A percentile compares a stretch with the other conserved stretches of the same genome.
Evolutionary conservation across 2,113 vertebrate genomes (phyloP).

Genomic region (Hippopotamus amphibius): DNA sequence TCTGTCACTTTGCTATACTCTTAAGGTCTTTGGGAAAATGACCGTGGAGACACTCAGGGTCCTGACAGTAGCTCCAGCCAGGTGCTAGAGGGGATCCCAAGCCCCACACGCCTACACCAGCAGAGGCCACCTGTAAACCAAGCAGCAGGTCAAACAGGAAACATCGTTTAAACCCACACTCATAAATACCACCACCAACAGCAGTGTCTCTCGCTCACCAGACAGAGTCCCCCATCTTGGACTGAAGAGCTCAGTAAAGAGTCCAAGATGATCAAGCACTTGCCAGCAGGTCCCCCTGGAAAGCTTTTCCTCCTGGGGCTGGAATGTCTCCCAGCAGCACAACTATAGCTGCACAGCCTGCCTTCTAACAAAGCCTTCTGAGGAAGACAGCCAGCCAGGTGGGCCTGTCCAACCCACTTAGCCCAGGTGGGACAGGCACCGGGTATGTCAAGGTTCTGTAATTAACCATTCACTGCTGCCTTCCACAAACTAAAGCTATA

Average conservation of each 20-base stretch:
- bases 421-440: conserved; percentile 76
- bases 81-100: not conserved
- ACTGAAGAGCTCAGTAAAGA: not conserved
- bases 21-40: not conserved
- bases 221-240: not conserved
- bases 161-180: not conserved
- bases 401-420: conserved; percentile 74
- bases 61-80: not conserved
- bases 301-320: not conserved
- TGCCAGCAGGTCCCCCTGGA: not conserved
- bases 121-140: not conserved
- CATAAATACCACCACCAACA: not conserved
- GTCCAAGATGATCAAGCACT: not conserved
- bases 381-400: conserved; percentile 33
- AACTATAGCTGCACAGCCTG: not conserved
- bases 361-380: conserved; percentile 58
- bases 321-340: not conserved
- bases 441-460: conserved; percentile 74
- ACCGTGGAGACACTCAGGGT: not conserved
- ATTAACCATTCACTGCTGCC: conserved; percentile 79
- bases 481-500: conserved; percentile 69
- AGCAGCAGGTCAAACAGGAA: not conserved
- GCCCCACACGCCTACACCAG: not conserved
- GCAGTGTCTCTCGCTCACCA: not conserved
- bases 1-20: not conserved